These are phyloP conservation scores for Nasua narica DNA, from an alignment of 2,797 vertebrate genomes.

Conservation along the genomic window DNA sequence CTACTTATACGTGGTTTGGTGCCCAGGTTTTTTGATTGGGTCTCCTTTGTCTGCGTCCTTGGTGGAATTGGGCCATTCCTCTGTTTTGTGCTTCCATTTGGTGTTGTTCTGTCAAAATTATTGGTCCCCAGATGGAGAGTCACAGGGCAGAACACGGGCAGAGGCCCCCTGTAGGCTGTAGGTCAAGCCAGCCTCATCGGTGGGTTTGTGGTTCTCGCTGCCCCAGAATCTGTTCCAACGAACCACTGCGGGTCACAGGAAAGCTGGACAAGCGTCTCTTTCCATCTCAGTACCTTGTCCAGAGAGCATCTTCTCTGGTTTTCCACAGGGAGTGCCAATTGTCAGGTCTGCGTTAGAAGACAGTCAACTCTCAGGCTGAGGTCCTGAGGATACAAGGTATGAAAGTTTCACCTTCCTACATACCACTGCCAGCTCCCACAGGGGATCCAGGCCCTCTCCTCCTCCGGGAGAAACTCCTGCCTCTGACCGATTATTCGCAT, in stretches of 20 bases:
- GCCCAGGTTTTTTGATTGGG: background rate
- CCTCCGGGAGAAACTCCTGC: background rate
- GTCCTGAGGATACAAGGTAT: background rate
- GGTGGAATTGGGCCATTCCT: background rate
- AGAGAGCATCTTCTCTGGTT: background rate
- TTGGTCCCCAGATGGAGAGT: background rate
- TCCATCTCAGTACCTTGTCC: background rate
- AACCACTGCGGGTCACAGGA: background rate
- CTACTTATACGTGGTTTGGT: background rate
- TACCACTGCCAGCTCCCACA: background rate
- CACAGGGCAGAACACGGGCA: background rate
- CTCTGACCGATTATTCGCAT: background rate
- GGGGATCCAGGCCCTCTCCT: background rate
- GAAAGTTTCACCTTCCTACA: background rate
- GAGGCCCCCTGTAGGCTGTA: background rate
- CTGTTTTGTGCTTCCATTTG: background rate
- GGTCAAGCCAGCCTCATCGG: background rate
- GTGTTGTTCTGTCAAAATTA: background rate
- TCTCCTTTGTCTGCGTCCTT: background rate
- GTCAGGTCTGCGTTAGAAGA: background rate
- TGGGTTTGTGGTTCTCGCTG: background rate
- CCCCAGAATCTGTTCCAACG: background rate
- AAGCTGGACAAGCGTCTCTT: background rate
- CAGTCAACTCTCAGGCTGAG: background rate
- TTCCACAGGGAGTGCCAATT: background rate